phyloP scores from a whole-genome alignment of 2,113 vertebrate species.

The Lagenorhynchus albirostris region DNA sequence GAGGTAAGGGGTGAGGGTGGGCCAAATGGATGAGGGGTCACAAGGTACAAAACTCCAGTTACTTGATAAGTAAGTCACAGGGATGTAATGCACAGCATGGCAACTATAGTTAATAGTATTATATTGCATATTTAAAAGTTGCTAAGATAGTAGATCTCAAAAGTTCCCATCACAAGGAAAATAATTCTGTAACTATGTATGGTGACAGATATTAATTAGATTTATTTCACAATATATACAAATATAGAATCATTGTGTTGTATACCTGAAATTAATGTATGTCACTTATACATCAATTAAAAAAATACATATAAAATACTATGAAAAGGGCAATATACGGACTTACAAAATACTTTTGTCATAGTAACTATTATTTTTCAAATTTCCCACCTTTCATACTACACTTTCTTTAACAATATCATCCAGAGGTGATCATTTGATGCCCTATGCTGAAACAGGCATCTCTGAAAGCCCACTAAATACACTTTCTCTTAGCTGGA shows the following conservation, averaged over 20 bases:
- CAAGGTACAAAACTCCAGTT: neutral
- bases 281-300: neutral
- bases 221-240: neutral
- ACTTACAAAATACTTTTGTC: neutral
- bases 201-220: neutral
- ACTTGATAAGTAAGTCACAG: neutral
- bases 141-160: too few species aligned
- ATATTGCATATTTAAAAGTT: neutral
- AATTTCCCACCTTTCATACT: neutral
- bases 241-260: neutral
- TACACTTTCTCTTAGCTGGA: neutral
- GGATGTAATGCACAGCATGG: neutral
- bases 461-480: neutral
- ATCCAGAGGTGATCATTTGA: neutral
- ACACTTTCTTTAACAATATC: neutral
- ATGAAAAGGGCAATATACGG: neutral
- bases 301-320: neutral
- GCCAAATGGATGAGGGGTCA: neutral
- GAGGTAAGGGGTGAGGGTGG: neutral
- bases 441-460: neutral
- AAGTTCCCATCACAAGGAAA: neutral
- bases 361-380: neutral
- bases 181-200: neutral
- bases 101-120: neutral
- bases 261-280: neutral